Conservation (phyloP, 2,888 invertebrate genomes). For the Tuta absoluta region DNA sequence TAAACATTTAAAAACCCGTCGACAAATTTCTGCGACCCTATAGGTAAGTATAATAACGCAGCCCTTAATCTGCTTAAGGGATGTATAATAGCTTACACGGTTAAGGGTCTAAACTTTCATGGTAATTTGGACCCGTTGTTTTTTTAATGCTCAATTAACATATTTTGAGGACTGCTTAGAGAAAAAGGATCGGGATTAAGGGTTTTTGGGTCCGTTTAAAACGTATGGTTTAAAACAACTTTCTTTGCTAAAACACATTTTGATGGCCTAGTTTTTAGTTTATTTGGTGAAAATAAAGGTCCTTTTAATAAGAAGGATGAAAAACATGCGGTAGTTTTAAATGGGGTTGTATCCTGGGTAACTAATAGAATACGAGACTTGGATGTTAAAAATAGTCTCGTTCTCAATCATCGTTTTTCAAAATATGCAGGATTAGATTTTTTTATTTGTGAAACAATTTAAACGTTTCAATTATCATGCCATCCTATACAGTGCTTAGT, state of each 20-base stretch:
- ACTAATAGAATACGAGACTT: too few relatives aligned
- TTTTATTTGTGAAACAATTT: too few relatives aligned
- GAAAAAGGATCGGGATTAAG: constrained; percentile 14
- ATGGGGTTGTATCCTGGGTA: too few relatives aligned
- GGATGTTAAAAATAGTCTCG: too few relatives aligned
- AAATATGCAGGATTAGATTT: too few relatives aligned
- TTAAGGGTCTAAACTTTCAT: constrained; percentile 13
- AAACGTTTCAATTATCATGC: too few relatives aligned
- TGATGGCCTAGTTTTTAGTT: background rate
- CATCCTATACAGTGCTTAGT: too few relatives aligned
- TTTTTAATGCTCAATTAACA: constrained; percentile 26
- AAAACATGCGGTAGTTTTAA: too few relatives aligned
- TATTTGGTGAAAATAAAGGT: background rate
- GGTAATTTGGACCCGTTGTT: constrained; percentile 16
- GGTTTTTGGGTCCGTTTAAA: constrained; percentile 12
- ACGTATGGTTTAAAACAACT: constrained; percentile 30
- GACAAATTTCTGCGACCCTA: background rate
- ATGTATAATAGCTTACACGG: constrained; percentile 21
- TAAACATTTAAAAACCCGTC: too few relatives aligned
- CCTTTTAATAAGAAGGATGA: too few relatives aligned
- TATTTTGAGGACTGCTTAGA: constrained; percentile 21
- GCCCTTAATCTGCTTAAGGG: constrained; percentile 24
- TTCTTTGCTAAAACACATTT: background rate
- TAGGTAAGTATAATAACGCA: background rate
- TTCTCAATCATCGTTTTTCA: too few relatives aligned